phyloP scores from a whole-genome alignment of 2,888 invertebrate species.

The Eilema caniola region DNA sequence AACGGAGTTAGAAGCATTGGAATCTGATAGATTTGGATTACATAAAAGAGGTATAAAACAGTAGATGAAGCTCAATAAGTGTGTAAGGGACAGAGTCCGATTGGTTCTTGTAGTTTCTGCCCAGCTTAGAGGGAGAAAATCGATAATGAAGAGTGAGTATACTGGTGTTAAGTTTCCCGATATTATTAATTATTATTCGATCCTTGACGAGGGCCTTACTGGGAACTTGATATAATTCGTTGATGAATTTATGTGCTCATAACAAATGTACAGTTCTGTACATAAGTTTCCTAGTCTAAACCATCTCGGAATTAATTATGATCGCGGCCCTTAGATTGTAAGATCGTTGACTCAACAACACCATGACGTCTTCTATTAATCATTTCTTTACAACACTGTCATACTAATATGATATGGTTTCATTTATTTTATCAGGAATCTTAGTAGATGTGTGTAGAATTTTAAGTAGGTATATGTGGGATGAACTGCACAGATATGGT shows the following conservation, averaged over 20 bases:
- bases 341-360: background rate
- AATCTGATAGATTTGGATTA: too few relatives aligned
- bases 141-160: background rate
- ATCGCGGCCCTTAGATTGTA: background rate
- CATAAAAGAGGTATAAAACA: too few relatives aligned
- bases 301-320: constrained; percentile 8
- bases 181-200: background rate
- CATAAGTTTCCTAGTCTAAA: background rate
- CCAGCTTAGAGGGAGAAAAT: background rate
- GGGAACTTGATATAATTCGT: background rate
- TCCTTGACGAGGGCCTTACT: background rate
- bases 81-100: background rate
- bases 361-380: constrained; percentile 9
- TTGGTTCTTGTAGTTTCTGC: background rate
- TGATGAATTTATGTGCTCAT: background rate
- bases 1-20: too few relatives aligned
- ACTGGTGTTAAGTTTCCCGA: background rate
- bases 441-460: constrained; percentile 10
- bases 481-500: background rate
- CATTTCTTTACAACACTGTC: constrained; percentile 3
- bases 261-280: background rate
- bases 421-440: constrained; percentile 18
- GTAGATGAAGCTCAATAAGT: background rate
- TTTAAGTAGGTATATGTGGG: background rate
- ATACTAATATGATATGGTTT: constrained; percentile 7